Conservation (phyloP, 2,888 invertebrate genomes). For the Mesoligia furuncula region DNA sequence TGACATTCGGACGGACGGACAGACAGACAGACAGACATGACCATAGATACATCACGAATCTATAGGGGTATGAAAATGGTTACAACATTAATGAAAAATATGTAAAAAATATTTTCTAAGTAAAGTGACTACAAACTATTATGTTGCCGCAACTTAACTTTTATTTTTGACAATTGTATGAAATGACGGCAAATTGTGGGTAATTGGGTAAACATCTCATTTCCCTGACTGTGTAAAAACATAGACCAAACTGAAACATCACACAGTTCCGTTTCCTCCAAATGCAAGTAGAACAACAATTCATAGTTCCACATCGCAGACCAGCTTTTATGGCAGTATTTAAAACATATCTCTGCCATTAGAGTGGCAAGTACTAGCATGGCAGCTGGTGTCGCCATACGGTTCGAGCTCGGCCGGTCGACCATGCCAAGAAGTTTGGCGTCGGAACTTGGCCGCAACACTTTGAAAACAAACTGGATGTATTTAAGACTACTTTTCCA, state of each 20-base stretch:
- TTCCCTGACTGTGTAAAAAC: background rate
- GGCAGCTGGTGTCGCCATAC: constrained; percentile 34
- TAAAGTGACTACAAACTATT: background rate
- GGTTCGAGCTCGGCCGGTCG: constrained; percentile 13
- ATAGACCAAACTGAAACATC: background rate
- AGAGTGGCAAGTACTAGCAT: constrained; percentile 16
- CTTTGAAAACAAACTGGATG: constrained; percentile 13
- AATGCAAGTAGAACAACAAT: constrained; percentile 4
- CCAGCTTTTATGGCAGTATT: constrained; percentile 48
- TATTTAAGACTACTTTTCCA: background rate
- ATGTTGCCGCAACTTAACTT: background rate
- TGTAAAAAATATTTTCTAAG: background rate
- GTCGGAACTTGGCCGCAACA: constrained; percentile 23
- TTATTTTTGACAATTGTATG: background rate
- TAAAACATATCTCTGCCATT: constrained; percentile 50
- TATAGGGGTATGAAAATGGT: too few species aligned
- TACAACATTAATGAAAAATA: background rate
- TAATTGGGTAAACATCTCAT: background rate
- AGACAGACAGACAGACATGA: too few species aligned
- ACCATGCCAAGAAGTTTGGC: constrained; percentile 54
- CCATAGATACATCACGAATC: too few species aligned
- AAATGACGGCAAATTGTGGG: background rate
- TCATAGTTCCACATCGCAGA: constrained; percentile 21
- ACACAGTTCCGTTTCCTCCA: background rate
- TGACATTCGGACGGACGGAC: too few species aligned